Evolutionary conservation across 2,113 vertebrate species (phyloP).

Genomic region (Micronycteris hirsuta): DNA sequence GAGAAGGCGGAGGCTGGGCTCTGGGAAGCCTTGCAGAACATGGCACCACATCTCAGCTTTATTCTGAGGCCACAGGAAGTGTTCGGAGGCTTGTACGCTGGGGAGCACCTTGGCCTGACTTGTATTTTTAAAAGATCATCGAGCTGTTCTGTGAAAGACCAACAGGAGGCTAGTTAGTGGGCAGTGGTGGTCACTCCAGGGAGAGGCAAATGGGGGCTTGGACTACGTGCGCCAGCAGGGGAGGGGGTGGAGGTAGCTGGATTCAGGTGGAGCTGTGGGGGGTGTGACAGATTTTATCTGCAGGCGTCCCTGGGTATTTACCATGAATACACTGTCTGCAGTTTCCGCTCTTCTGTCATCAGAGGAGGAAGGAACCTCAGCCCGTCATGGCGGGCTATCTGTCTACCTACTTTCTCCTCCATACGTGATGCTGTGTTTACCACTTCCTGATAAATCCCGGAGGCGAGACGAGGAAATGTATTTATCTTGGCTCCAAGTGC

Average conservation of each 20-base stretch:
- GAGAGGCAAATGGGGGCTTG: rapidly evolving
- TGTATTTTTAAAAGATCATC: neutral
- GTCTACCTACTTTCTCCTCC: neutral
- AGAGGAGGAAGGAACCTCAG: neutral
- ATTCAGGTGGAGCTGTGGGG: neutral
- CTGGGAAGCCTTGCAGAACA: neutral
- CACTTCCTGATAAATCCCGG: neutral
- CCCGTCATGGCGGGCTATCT: rapidly evolving
- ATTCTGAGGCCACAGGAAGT: constrained; percentile 7
- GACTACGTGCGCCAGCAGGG: neutral
- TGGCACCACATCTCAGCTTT: neutral
- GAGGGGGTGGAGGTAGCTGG: neutral
- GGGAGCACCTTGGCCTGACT: neutral
- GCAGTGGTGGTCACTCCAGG: too few relatives aligned
- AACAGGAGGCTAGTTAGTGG: neutral
- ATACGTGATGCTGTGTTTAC: neutral
- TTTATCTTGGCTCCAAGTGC: neutral
- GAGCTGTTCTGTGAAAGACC: neutral
- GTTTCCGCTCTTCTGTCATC: neutral
- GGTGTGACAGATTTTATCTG: neutral
- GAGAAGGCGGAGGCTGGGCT: neutral
- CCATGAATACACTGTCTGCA: rapidly evolving
- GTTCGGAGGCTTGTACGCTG: neutral
- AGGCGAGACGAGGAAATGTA: neutral
- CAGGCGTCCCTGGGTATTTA: neutral